These are phyloP conservation scores for Eupithecia tripunctaria DNA, from an alignment of 2,888 invertebrate species.

Conservation along the genomic window DNA sequence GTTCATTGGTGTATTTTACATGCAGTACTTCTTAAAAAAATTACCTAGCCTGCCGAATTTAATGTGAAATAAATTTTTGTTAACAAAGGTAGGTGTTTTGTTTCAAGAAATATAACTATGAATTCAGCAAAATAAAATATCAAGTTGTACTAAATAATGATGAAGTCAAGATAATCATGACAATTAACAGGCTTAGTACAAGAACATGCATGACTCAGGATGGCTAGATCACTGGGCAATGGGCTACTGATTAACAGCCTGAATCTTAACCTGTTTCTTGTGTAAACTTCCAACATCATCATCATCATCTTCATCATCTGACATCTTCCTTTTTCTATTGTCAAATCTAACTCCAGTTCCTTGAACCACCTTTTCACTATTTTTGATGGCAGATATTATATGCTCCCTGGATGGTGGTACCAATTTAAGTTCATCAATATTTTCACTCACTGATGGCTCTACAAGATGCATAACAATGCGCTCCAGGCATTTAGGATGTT, in stretches of 20 bases:
- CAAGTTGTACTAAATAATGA: background rate
- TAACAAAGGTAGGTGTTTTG: background rate
- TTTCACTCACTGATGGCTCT: conserved; percentile 68
- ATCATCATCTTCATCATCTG: conserved; percentile 60
- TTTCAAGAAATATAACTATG: background rate
- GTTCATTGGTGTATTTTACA: background rate
- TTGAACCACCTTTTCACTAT: conserved; percentile 77
- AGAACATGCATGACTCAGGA: conserved; percentile 41
- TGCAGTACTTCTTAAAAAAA: background rate
- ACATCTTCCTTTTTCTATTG: conserved; percentile 72
- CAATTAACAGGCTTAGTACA: background rate
- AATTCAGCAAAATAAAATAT: background rate
- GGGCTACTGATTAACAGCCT: conserved; percentile 50
- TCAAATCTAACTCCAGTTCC: conserved; percentile 77
- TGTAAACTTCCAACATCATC: conserved; percentile 60
- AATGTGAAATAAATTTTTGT: background rate
- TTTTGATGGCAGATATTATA: conserved; percentile 77
- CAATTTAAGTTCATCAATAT: conserved; percentile 69
- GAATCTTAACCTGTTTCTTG: conserved; percentile 65
- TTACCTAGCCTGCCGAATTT: background rate
- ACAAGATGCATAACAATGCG: conserved; percentile 88
- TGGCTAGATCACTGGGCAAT: background rate
- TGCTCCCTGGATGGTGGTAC: conserved; percentile 78
- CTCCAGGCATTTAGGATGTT: conserved; percentile 89
- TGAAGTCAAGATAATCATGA: background rate